Evolutionary conservation across 92 coral and sea anemone genomes (phyloP), one percentile per base, ranked within the genome.

Genomic region (Palythoa grandiflora): DNA sequence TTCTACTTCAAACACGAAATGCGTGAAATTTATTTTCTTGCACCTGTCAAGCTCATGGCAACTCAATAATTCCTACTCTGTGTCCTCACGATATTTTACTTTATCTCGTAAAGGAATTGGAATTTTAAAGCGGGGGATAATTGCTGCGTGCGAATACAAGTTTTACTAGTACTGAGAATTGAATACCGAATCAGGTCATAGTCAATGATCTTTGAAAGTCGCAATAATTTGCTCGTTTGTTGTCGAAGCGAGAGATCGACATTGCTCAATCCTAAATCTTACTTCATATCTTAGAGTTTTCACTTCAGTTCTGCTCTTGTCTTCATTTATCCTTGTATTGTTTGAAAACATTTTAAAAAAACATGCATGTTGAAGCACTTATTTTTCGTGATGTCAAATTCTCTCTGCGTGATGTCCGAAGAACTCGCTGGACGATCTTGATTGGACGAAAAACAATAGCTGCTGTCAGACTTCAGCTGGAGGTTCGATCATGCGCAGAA

Each of bases 11-110:
- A 72, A 70, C 74, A 70, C 74, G 74, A 70, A 70, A 70, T 70
- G 74, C 74, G 74, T 70, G 74, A 70, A 70, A 70, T 70, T 70
- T 70, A 70, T 70, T 70, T 70, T 70, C 74, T 70, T 70, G 74
- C 74, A 70, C 74, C 74, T 70, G 74, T 70, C 74, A 70, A 70
- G 74, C 74, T 70, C 74, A 70, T 70, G 74, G 74, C 74, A 70
- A 70, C 74, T 70, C 74, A 70, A 70, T 70, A 70, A 70, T 70
- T 70, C 74, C 74, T 70, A 70, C 74, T 70, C 39, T 38, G 21
- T 70, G 21, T 19, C 19, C 74, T 70, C 74, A 70, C 74, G 39
- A 19, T 70, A 70, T 70, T 70, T 70, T 70, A 70, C 74, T 70
- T 70, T 70, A 70, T 70, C 74, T 70, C 74, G 74, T 19, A 70